Percentiles rank a stretch among this genome's conserved stretches.
These are phyloP conservation scores for Pseudoips prasinana DNA, from an alignment of 2,888 invertebrate species.

Conservation along the genomic window DNA sequence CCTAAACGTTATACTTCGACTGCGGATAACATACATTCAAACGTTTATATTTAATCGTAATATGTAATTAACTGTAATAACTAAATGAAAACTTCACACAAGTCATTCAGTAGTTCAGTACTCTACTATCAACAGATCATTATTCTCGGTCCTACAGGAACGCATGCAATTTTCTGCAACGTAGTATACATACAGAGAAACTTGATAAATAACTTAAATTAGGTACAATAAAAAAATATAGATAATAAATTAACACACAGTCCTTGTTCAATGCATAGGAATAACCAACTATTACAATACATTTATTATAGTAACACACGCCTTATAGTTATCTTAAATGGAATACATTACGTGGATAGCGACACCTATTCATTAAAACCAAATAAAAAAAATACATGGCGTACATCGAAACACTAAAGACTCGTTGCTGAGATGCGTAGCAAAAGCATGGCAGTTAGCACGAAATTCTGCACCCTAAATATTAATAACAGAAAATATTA, in stretches of 20 bases:
- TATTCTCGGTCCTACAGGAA: constrained; percentile 49
- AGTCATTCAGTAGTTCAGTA: constrained; percentile 55
- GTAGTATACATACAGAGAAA: constrained; percentile 48
- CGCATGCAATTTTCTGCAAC: constrained; percentile 55
- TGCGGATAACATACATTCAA: constrained; percentile 50
- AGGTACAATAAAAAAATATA: constrained; percentile 56
- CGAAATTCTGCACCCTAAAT: constrained; percentile 76
- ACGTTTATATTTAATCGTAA: constrained; percentile 49
- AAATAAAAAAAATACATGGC: constrained; percentile 53
- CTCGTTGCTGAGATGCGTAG: constrained; percentile 72
- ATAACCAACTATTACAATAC: constrained; percentile 67
- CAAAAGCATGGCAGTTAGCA: constrained; percentile 77
- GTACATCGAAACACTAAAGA: constrained; percentile 59
- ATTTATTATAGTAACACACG: constrained; percentile 66
- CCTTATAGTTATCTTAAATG: constrained; percentile 73
- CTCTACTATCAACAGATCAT: constrained; percentile 62
- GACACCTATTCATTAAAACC: constrained; percentile 60
- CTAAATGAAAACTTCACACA: constrained; percentile 59
- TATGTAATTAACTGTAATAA: constrained; percentile 44
- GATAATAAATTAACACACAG: constrained; percentile 78
- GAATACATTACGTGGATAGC: constrained; percentile 73
- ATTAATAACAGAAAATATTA: constrained; percentile 67
- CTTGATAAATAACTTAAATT: constrained; percentile 76
- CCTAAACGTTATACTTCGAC: constrained; percentile 45
- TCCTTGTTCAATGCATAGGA: constrained; percentile 75